Evolutionary conservation across 2,888 invertebrate genomes (phyloP).

Genomic region (Antheraea assamensis): DNA sequence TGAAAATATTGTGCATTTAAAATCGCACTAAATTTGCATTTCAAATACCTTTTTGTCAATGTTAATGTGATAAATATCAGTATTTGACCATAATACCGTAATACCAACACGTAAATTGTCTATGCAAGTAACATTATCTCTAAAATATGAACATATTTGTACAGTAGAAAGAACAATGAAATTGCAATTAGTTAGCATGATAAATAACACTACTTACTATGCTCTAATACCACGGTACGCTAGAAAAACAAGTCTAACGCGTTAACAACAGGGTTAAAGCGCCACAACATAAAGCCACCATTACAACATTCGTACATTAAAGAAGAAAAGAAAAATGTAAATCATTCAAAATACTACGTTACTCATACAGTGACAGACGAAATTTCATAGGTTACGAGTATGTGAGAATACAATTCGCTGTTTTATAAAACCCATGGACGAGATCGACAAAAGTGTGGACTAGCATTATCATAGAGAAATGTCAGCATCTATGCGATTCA

Average conservation of each 20-base stretch:
- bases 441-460: too few relatives aligned
- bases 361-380: too few relatives aligned
- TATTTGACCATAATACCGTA: not conserved
- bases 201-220: conserved; percentile 10
- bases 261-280: conserved; percentile 1
- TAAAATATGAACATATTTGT: not conserved
- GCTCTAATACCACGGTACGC: conserved; percentile 17
- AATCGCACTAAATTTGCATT: too few relatives aligned
- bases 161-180: not conserved
- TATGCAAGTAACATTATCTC: not conserved
- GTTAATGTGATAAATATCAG: not conserved
- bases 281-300: not conserved
- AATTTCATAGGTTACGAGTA: too few relatives aligned
- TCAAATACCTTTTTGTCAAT: not conserved
- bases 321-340: not conserved
- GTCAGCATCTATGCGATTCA: too few relatives aligned
- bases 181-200: not conserved
- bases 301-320: not conserved
- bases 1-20: too few relatives aligned
- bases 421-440: too few relatives aligned
- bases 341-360: too few relatives aligned
- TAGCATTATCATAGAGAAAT: too few relatives aligned
- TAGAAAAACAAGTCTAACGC: conserved; percentile 1
- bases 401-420: too few relatives aligned
- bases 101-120: not conserved